Conservation (phyloP, 2,888 invertebrate genomes). For the Pinctada fucata region DNA sequence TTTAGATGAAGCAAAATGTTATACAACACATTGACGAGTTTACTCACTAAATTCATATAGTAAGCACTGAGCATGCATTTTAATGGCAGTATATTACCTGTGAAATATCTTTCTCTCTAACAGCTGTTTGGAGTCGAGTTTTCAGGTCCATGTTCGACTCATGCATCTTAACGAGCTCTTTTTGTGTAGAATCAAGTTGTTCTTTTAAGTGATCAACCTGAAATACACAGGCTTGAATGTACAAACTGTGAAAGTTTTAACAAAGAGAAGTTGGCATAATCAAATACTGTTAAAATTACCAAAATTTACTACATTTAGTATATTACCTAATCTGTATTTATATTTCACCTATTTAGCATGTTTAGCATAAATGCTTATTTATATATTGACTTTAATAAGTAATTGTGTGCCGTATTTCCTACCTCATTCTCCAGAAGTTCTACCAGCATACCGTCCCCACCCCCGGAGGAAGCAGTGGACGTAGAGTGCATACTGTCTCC, state of each 20-base stretch:
- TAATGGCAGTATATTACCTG: conserved; percentile 50
- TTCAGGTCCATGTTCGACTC: conserved; percentile 68
- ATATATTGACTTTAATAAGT: no score
- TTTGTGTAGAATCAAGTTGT: conserved; percentile 66
- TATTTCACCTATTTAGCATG: no score
- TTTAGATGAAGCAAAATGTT: no score
- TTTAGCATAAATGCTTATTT: no score
- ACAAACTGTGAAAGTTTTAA: neutral
- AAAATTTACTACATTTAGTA: no score
- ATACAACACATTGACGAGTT: no score
- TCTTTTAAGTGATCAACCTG: conserved; percentile 70
- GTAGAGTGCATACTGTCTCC: neutral
- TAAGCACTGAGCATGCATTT: no score
- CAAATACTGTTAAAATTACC: no score
- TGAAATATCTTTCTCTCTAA: conserved; percentile 57
- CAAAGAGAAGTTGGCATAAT: neutral
- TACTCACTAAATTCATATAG: no score
- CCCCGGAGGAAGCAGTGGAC: conserved; percentile 48
- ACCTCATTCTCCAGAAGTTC: conserved; percentile 73
- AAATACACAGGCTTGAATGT: neutral
- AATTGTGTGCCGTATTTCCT: conserved; percentile 15
- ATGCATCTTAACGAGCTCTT: conserved; percentile 67
- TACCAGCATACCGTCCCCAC: conserved; percentile 65
- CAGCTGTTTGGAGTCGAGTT: conserved; percentile 63
- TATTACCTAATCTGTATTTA: no score